Evolutionary conservation across 2,888 invertebrate genomes (phyloP).

Genomic region (Ganaspis brasiliensis): DNA sequence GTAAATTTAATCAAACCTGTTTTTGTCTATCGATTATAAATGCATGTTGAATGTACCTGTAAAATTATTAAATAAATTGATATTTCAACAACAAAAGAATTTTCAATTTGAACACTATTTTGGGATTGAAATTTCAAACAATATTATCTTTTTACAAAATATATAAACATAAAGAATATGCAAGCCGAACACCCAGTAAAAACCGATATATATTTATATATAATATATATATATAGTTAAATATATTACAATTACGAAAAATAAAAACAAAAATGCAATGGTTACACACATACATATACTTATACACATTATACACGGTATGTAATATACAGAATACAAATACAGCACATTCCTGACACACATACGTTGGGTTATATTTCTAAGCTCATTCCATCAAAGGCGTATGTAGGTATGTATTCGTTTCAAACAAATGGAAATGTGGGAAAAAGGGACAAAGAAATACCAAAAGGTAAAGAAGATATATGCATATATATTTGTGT

Average conservation of each 20-base stretch:
- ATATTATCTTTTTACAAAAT: conserved; percentile 15
- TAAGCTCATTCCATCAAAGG: conserved; percentile 38
- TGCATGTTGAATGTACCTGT: conserved; percentile 10
- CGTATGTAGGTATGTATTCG: conserved; percentile 11
- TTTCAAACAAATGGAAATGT: conserved; percentile 4
- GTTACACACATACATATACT: conserved; percentile 5
- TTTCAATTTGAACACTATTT: conserved; percentile 15
- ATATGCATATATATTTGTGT: neutral
- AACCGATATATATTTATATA: conserved; percentile 20
- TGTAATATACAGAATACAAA: conserved; percentile 33
- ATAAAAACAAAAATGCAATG: conserved; percentile 28
- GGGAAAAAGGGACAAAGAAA: neutral
- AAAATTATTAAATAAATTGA: neutral
- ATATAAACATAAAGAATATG: conserved; percentile 31
- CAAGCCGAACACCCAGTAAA: conserved; percentile 5
- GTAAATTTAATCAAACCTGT: neutral
- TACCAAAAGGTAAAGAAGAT: conserved; percentile 2
- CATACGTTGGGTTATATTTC: conserved; percentile 35
- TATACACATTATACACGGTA: neutral
- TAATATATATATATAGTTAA: neutral
- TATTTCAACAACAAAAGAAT: neutral
- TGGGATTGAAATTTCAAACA: neutral
- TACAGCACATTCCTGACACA: conserved; percentile 40
- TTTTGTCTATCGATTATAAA: neutral
- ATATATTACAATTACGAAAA: conserved; percentile 18